Percentiles rank a stretch among this genome's conserved stretches.
Evolutionary conservation across 2,888 invertebrate genomes (phyloP).

Genomic region (Pardosa pseudoannulata): DNA sequence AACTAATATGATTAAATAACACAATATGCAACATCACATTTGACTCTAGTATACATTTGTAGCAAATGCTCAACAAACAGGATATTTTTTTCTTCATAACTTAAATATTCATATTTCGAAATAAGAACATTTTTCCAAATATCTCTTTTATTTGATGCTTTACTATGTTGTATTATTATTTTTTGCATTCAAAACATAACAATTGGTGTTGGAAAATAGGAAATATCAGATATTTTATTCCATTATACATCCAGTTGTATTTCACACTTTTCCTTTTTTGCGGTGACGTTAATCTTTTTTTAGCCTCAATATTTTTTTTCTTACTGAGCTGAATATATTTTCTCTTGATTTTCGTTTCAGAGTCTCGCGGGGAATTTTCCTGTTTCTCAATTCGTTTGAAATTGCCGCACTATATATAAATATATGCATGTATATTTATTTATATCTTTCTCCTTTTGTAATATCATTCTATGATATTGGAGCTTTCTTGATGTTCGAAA

Average conservation of each 20-base stretch:
- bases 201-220: no score
- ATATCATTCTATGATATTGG: not conserved
- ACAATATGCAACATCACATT: no score
- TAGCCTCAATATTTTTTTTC: not conserved
- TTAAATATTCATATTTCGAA: no score
- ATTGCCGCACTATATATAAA: not conserved
- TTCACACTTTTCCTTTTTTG: not conserved
- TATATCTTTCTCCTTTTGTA: not conserved
- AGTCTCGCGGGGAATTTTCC: not conserved
- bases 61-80: no score
- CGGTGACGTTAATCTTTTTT: not conserved
- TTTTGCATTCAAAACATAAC: not conserved
- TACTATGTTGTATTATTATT: no score
- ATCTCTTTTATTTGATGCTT: no score
- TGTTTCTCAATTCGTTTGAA: not conserved
- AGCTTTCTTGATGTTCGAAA: not conserved
- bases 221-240: not conserved
- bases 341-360: not conserved
- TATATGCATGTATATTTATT: not conserved
- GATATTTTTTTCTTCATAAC: no score
- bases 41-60: no score
- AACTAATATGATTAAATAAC: no score
- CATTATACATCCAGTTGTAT: not conserved
- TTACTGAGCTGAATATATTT: not conserved
- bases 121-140: no score